phyloP scores from a whole-genome alignment of 2,888 invertebrate genomes.

The Hesperia comma region DNA sequence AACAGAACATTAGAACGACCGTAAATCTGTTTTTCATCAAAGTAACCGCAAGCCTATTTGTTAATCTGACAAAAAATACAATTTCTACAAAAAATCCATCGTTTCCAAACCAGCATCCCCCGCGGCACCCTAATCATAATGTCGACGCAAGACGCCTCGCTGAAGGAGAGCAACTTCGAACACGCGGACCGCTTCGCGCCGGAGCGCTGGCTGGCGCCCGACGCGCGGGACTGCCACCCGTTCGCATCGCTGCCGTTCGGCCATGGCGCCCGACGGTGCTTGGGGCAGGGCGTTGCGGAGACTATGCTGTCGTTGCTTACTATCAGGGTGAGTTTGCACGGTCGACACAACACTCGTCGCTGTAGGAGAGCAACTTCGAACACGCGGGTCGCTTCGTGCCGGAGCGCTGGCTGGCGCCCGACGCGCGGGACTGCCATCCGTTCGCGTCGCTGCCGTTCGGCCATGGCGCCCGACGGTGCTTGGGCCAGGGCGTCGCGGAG shows the following conservation, averaged over 20 bases:
- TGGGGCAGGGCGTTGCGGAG: slow-evolving; percentile 86
- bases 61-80: no score
- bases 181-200: slow-evolving; percentile 85
- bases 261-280: slow-evolving; percentile 84
- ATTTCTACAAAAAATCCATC: neutral
- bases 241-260: slow-evolving; percentile 87
- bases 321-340: slow-evolving; percentile 80
- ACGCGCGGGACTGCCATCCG: slow-evolving; percentile 70
- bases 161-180: slow-evolving; percentile 86
- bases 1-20: no score
- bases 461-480: slow-evolving; percentile 84
- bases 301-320: slow-evolving; percentile 83
- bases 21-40: no score
- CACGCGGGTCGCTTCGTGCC: slow-evolving; percentile 85
- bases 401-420: slow-evolving; percentile 84
- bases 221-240: slow-evolving; percentile 70
- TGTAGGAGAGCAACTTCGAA: slow-evolving; percentile 86
- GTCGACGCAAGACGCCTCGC: slow-evolving; percentile 85
- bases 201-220: slow-evolving; percentile 84
- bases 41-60: no score
- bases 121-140: slow-evolving; percentile 86
- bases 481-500: slow-evolving; percentile 86
- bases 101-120: slow-evolving; percentile 67
- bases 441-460: slow-evolving; percentile 87
- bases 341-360: slow-evolving; percentile 85